Base-by-base conservation (phyloP, 92 coral and sea anemone species). In the Paragorgia papillata region DNA sequence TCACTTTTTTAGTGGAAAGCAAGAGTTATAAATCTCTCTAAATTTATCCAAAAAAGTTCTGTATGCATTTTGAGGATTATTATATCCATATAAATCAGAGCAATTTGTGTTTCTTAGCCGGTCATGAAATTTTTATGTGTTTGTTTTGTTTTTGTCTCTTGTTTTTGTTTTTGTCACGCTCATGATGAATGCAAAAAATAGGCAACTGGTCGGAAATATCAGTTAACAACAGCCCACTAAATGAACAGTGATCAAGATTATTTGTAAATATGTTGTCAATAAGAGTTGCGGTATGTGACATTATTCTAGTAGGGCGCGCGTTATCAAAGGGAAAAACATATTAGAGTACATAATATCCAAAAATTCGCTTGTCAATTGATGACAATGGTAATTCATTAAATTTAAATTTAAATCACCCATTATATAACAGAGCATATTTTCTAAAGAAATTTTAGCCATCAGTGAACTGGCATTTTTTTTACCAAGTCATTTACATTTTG, bases 1-100 rank as follows among this genome's bases (percentile, higher is more conserved):
- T 73, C 18, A 43, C 37, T 65, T 76, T 65, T 83, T 83, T 17
- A 75, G 20, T 25, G 83, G 87, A 69, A 83, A 83, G 80, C 79
- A 83, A 32, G 57, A 46, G 17, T 83, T 83, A 49, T 76, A 69
- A 55, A 77, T 53, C 31, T 74, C 79, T 8, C 63, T 68, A 37
- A 39, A 83, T 71, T 51, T 55, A 32, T 73, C 43, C 28, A 76
- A 56, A 62, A 76, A 76, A 39, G 58, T 40, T 14, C 56, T 59
- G n/a, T 76, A 76, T 30, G 82, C 70, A 57, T 40, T 54, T 39
- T 37, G 27, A 7, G 88, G 84, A 53, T 84, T 81, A 79, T 79
- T 79, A 68, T 59, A 79, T 31, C 84, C 81, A 20, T 54, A 41
- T 0, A 55, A 2, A 15, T 76, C 82, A 31, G 15, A 28, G 75